These are phyloP conservation scores for Chrysodeixis includens DNA, from an alignment of 2,888 invertebrate species.

Conservation along the genomic window DNA sequence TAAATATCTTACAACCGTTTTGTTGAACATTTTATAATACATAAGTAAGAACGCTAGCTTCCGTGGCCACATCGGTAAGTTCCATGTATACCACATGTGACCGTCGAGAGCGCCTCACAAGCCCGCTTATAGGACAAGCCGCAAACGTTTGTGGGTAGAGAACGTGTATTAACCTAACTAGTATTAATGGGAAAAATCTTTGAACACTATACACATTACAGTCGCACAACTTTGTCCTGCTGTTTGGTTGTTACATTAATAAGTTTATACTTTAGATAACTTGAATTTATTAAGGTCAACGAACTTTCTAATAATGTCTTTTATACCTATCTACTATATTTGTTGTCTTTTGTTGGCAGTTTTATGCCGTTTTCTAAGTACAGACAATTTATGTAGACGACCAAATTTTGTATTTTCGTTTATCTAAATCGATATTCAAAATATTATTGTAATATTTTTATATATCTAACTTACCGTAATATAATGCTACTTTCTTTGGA, in stretches of 20 bases:
- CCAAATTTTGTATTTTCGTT: slow-evolving; percentile 25
- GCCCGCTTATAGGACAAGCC: slow-evolving; percentile 64
- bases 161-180: slow-evolving; percentile 70
- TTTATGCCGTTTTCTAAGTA: slow-evolving; percentile 10
- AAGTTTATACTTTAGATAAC: slow-evolving; percentile 13
- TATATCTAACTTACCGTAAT: slow-evolving; percentile 42
- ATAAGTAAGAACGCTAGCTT: slow-evolving; percentile 20
- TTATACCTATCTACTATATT: slow-evolving; percentile 5
- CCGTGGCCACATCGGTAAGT: not conserved
- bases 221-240: slow-evolving; percentile 70
- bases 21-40: slow-evolving; percentile 9
- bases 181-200: slow-evolving; percentile 66
- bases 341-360: slow-evolving; percentile 12
- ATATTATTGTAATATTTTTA: slow-evolving; percentile 36
- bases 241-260: slow-evolving; percentile 65
- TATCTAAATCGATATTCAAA: slow-evolving; percentile 44
- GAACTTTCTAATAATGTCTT: slow-evolving; percentile 13
- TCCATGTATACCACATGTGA: not conserved
- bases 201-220: slow-evolving; percentile 67
- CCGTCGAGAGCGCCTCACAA: slow-evolving; percentile 35
- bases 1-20: slow-evolving; percentile 13
- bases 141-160: slow-evolving; percentile 61
- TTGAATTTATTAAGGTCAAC: slow-evolving; percentile 20
- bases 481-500: slow-evolving; percentile 47
- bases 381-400: slow-evolving; percentile 27